Base-by-base conservation (phyloP, 2,113 vertebrate species). In the Candoia aspera region DNA sequence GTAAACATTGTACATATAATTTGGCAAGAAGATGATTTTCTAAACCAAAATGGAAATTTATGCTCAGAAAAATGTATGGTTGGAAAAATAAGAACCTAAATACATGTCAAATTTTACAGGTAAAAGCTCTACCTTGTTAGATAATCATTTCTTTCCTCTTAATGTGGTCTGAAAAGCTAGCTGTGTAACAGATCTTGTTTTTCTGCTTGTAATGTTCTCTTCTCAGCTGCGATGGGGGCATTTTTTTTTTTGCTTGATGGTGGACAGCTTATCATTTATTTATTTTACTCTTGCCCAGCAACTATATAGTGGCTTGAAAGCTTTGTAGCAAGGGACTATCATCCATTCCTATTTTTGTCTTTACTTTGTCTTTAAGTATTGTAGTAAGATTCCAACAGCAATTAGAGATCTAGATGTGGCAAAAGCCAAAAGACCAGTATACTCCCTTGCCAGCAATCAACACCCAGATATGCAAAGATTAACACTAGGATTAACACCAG, bases 121-220 rank as follows among this genome's bases (percentile, higher is more conserved):
- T 54, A 68, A 59, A 21, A 29, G 24, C 57, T 89, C 24, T 26
- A 37, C 62, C 49, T 57, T 92, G 79, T 89, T 64, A 84, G 91
- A 84, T 29, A 64, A 60, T 55, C 54, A 53, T 29, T 2, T 0
- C 0, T 91, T 42, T 90, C 12, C 88, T 42, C 90, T 49, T 86
- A 42, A 0, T 84, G 84, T 93, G 87, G 54, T 46, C 90, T 87
- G 68, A 42, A 10, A 86, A 62, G 24, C 0, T 15, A 91, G 73
- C 59, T 93, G n/a, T 88, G 88, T 42, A 11, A 15, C 2, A 88
- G 84, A 84, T 54, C 55, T 93, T 93, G 54, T 68, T 84, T 42
- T 90, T 62, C 59, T 92, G 37, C 26, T 84, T 62, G 15, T 8
- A 55, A 60, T 62, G 59, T n/a, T n/a, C n/a, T n/a, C n/a, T 85